Evolutionary conservation across 1,140 invertebrate genomes (phyloP), one percentile per base, ranked within the genome.

Genomic region (Oscheius sp.): DNA sequence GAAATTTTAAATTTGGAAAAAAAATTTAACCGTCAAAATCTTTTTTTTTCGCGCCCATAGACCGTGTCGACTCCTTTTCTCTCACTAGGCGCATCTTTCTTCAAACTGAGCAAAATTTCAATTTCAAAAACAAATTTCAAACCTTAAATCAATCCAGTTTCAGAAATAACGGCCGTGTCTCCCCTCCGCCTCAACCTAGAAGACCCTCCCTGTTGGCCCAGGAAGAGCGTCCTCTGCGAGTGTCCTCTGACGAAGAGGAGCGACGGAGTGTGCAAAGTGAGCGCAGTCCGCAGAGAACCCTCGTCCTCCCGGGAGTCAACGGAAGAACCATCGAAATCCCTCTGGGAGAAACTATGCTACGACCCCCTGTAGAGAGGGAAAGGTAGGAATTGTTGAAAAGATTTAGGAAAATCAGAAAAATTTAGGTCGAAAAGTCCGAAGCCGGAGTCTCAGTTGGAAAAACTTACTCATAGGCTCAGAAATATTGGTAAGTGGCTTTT

Each of bases 221-320:
- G 32, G 61, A 36, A 63, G 15, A 32, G 15, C 28, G 20, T 4
- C 15, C n/a, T n/a, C n/a, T 10, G 23, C 61, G 1, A 26, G 36
- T n/a, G 32, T 63, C 61, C 1, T 63, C 61, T 63, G 61, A 63
- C 31, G 61, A 63, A 32, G 61, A 63, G 32, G 61, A 63, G 32
- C 61, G 61, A 29, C 32, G 61, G 31, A 63, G 61, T 38, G 1
- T 63, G 1, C 15, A 32, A n/a, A 63, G 61, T 34, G 61, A 34
- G 36, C 10, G 36, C 7, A 63, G 61, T 36, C 61, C 61, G 0
- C 36, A 36, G 31, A 29, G 61, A 63, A 36, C 61, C 10, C 61
- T 63, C 18, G 29, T 63, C 29, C 31, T 63, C 35, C 61, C 61
- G 7, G 36, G 15, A 13, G 61, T 63, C 10, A 26, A 26, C 15